Evolutionary conservation across 1,140 invertebrate genomes (phyloP), one percentile per base, ranked within the genome.

Genomic region (Pristionchus pacificus): DNA sequence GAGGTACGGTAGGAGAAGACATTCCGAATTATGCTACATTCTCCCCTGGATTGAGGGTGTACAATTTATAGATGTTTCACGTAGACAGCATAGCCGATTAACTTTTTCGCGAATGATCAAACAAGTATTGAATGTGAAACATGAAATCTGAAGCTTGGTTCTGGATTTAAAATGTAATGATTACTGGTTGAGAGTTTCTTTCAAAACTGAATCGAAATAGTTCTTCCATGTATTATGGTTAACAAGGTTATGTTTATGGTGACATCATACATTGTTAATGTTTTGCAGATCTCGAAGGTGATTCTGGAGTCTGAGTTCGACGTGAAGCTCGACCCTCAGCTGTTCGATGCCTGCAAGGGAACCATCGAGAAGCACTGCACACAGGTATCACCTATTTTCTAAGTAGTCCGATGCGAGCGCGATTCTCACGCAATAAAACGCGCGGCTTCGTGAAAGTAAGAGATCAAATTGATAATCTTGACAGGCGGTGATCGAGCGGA

Each of bases 261-360:
- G 13, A 33, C 31, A 29, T 74, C n/a, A 64, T 15, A 66, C 15
- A 15, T 67, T 68, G 25, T 14, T 61, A 13, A 68, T 24, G 10
- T 10, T 19, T 72, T 82, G 61, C 59, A 80, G 79, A 31, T 81
- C 2, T 72, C 79, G 2, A 77, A 80, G 30, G 66, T 81, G 13
- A 83, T 83, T 66, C 32, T 83, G 57, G 81, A 83, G 58, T 70
- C 72, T 25, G 81, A 83, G 71, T 84, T 83, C 27, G 81, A 98
- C 85, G 92, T 92, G 79, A 88, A 94, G 76, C 90, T 98, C 61
- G 97, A 98, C 87, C 91, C 92, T 19, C 87, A 89, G 6, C 86
- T 98, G 31, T 90, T 92, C 82, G 89, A 89, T 72, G 88, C 89
- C 2, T 96, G 93, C 80, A 86, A 87, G 33, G 79, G 85, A 73